Evolutionary conservation across 2,113 vertebrate species (phyloP).

Genomic region (Syrrhaptes paradoxus): DNA sequence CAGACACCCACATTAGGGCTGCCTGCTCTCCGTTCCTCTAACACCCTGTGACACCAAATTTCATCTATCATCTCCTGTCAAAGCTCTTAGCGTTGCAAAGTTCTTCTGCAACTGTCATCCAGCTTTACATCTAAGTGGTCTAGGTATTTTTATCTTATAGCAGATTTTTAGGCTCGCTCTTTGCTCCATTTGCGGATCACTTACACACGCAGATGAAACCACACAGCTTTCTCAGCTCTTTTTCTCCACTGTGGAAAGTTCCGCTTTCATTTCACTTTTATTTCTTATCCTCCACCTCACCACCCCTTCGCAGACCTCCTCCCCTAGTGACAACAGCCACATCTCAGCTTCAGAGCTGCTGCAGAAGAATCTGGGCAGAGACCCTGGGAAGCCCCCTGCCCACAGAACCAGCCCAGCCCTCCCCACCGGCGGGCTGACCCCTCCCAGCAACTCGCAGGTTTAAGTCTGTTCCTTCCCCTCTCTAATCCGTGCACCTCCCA

Average conservation of each 20-base stretch:
- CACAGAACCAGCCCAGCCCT: fast-evolving
- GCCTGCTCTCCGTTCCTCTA: not conserved
- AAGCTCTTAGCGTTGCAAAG: not conserved
- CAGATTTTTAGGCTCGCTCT: not conserved
- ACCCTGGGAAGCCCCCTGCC: not conserved
- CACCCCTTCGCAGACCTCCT: not conserved
- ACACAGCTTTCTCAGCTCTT: not conserved
- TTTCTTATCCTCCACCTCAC: not conserved
- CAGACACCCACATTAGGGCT: not conserved
- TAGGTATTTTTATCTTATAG: not conserved
- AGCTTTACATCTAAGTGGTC: not conserved
- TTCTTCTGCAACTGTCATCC: not conserved
- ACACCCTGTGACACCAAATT: not conserved
- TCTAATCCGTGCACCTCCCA: not conserved
- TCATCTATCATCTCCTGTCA: not conserved
- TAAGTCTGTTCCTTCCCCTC: not conserved
- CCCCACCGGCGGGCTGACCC: not conserved
- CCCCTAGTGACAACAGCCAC: not conserved
- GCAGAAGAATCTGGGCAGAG: not conserved
- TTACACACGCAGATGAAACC: not conserved
- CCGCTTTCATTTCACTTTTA: not conserved
- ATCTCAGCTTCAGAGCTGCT: not conserved
- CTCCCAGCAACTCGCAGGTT: not conserved
- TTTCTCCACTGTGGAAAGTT: not conserved
- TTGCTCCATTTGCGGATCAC: not conserved